Base-by-base conservation (phyloP, 2,888 invertebrate species). In the Epistrophe eligans region DNA sequence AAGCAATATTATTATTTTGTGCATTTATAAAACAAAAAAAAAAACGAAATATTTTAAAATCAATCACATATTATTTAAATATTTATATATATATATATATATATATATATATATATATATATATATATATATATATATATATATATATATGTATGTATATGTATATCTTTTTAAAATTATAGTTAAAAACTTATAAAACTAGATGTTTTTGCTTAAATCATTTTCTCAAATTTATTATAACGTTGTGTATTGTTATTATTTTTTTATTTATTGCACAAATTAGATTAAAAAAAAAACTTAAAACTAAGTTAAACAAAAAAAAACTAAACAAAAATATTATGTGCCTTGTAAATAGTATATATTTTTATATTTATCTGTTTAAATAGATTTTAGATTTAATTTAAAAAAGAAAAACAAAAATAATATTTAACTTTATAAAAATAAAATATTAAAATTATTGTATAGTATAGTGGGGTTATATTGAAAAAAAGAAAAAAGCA, bases 161-260 rank as follows among this genome's bases (percentile, higher is more conserved):
- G 67, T 66, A 32, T 32, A 35, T 48, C 58, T 72, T 79, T 24
- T 76, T 70, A 84, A 28, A 70, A 55, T 82, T 89, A 81, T 90
- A 87, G 58, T 79, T 80, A 62, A 67, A 50, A 73, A 64, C 81
- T 85, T 81, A 77, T 38, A 57, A 73, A 28, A 77, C 77, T 85
- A 85, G 43, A 85, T 82, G 85, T 74, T 85, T 85, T 85, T 85
- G 77, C 85, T 85, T 81, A 72, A 50, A 85, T 85, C 80, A 85
- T 73, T 90, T 91, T 90, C 90, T 90, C 90, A 90, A 89, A 88
- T 89, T 88, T 13, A 88, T 90, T 90, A 40, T 32, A 90, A 90
- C 7, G 17, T 60, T 71, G 17, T 43, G 58, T 73, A 38, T 66
- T 83, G 17, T 57, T 77, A 58, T 66, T 28, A n/a, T 35, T 35